Evolutionary conservation across 2,888 invertebrate genomes (phyloP), one percentile per base, ranked within the genome.

Genomic region (Conus canariensis): DNA sequence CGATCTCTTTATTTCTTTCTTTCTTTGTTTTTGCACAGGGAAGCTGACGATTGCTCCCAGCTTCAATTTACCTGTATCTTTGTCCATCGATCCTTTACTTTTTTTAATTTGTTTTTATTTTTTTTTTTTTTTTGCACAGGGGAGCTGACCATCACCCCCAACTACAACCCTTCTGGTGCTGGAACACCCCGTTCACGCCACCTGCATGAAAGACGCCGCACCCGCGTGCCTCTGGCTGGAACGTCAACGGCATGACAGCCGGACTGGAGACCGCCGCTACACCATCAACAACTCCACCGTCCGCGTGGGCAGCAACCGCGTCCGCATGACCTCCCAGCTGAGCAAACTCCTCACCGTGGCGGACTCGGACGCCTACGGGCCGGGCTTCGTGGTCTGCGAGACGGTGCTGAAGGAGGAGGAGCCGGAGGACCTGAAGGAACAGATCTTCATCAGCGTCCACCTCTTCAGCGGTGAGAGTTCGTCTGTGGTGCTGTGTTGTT

Each of bases 91-190:
- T 64, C 16, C 1, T 14, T 64, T 64, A 5, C 5, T 64, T 14
- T 64, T 64, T 16, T 45, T 45, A 3, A 3, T 45, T 3, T 45
- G 2, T 45, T 45, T 45, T 45, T 45, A 3, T 3, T 77, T n/a
- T 77, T 3, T n/a, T 9, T n/a, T 0, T n/a, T 82, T 82, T 59
- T 58, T 19, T 5, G n/a, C 45, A 67, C 22, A 70, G 70, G 14
- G 16, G 45, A 45, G 25, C 58, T 87, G 12, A 8, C 16, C 56
- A 58, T 87, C n/a, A n/a, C 74, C 8, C 87, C 87, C 22, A 22
- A n/a, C 22, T 74, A 87, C 59, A 70, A 74, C 70, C 87, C 10
- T 74, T 87, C 74, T 87, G 87, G 74, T 74, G 14, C 56, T 30
- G 59, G 74, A 56, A 58, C 16, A 74, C 74, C 14, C n/a, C 12